Conservation (phyloP, 2,888 invertebrate genomes). For the Biston stratarius region DNA sequence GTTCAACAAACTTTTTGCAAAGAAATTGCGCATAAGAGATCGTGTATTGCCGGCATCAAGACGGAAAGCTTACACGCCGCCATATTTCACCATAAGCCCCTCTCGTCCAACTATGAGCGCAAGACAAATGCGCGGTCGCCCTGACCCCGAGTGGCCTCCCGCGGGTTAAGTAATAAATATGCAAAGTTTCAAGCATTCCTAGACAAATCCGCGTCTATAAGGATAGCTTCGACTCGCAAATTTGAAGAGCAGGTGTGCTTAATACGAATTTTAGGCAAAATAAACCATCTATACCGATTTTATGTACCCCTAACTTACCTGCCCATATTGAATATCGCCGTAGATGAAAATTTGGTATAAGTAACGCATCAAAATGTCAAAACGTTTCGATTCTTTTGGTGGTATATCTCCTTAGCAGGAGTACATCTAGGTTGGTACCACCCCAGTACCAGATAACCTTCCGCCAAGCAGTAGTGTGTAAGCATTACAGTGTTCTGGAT, state of each 20-base stretch:
- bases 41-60: slow-evolving; percentile 35
- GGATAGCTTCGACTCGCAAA: slow-evolving; percentile 68
- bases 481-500: no score
- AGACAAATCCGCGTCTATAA: slow-evolving; percentile 73
- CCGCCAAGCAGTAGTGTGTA: no score
- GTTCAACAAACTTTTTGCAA: slow-evolving; percentile 4
- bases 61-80: slow-evolving; percentile 52
- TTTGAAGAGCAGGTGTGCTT: slow-evolving; percentile 71
- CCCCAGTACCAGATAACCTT: no score
- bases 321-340: slow-evolving; percentile 11
- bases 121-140: slow-evolving; percentile 59
- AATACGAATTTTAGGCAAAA: slow-evolving; percentile 74
- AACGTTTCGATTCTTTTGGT: no score
- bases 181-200: slow-evolving; percentile 76
- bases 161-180: slow-evolving; percentile 76
- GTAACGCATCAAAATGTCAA: no score
- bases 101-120: slow-evolving; percentile 56
- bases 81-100: slow-evolving; percentile 59
- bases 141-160: slow-evolving; percentile 54
- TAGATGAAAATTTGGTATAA: slow-evolving; percentile 33
- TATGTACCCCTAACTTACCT: slow-evolving; percentile 35
- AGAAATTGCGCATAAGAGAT: slow-evolving; percentile 6
- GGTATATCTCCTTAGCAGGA: no score
- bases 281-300: slow-evolving; percentile 60
- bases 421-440: no score